A percentile compares a stretch with the other conserved stretches of the same genome.
Evolutionary conservation across 2,797 vertebrate species (phyloP).

Genomic region (Danio aesculapii): DNA sequence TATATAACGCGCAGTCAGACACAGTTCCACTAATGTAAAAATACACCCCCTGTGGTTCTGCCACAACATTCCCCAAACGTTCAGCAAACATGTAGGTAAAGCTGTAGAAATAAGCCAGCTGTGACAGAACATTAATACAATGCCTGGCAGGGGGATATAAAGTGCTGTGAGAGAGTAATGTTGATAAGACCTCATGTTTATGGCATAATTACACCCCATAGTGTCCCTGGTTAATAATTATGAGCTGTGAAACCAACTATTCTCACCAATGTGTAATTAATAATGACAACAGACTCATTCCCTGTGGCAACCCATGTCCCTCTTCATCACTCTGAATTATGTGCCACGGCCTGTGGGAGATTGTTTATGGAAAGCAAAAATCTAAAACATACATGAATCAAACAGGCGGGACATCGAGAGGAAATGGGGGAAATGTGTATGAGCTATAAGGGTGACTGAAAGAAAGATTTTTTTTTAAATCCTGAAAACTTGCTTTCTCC

Average conservation of each 20-base stretch:
- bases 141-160: constrained; percentile 50
- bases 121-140: constrained; percentile 53
- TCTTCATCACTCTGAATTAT: constrained; percentile 57
- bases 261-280: constrained; percentile 65
- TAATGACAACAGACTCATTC: constrained; percentile 62
- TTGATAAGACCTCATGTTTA: constrained; percentile 60
- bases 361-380: constrained; percentile 51
- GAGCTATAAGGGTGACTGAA: too few relatives aligned
- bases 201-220: constrained; percentile 65
- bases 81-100: constrained; percentile 42
- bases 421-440: neutral
- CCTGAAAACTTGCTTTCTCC: neutral
- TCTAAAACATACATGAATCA: constrained; percentile 49
- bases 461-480: neutral
- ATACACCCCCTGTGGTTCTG: constrained; percentile 12
- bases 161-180: constrained; percentile 52
- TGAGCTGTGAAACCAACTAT: constrained; percentile 59
- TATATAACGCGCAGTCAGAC: neutral
- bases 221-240: constrained; percentile 63
- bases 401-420: neutral
- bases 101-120: constrained; percentile 50
- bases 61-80: constrained; percentile 28
- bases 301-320: constrained; percentile 54
- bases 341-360: constrained; percentile 46
- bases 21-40: neutral